phyloP scores from a whole-genome alignment of 2,113 vertebrate species.

The Aspidoscelis tigris region DNA sequence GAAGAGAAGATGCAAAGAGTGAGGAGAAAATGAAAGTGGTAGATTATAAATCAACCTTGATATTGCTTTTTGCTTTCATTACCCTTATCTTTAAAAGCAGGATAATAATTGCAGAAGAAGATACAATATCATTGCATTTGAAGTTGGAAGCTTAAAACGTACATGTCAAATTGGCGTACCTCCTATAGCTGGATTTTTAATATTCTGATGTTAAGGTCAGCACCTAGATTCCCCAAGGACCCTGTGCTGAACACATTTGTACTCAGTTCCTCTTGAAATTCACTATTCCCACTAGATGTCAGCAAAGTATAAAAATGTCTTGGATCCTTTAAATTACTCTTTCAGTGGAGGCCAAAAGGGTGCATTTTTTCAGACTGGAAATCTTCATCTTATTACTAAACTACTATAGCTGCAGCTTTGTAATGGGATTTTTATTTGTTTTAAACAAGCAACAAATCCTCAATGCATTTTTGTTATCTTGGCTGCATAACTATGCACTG shows the following conservation, averaged over 20 bases:
- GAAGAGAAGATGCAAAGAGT: too few species aligned
- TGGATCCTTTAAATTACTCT: background rate
- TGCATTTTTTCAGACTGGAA: background rate
- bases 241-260: background rate
- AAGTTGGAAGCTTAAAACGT: background rate
- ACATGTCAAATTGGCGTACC: background rate
- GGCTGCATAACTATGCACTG: background rate
- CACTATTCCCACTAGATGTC: conserved; percentile 1
- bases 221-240: background rate
- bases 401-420: background rate
- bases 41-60: background rate
- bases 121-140: background rate
- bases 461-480: too few species aligned
- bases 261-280: background rate
- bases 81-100: background rate
- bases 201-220: background rate
- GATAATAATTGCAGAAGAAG: background rate
- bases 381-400: background rate
- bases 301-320: background rate
- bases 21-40: background rate
- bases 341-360: background rate
- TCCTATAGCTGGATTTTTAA: background rate
- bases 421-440: background rate
- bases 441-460: background rate
- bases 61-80: background rate